Percentiles rank a stretch among this genome's conserved stretches.
Evolutionary conservation across 2,888 invertebrate genomes (phyloP).

Genomic region (Halictus quadricinctus): DNA sequence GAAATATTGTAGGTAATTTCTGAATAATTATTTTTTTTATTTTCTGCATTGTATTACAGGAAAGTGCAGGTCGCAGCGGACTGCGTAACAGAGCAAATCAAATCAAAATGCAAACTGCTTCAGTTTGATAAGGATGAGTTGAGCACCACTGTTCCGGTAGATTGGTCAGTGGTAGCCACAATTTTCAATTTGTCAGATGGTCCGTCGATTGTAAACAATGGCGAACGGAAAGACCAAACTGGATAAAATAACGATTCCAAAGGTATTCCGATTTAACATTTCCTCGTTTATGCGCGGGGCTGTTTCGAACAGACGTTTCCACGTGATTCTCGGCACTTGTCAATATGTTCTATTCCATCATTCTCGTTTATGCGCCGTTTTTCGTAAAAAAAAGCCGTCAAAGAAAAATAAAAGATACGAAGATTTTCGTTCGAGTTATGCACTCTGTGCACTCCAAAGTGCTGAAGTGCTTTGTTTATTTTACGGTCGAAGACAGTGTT

Average conservation of each 20-base stretch:
- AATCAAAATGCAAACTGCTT: neutral
- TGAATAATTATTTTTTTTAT: too few relatives aligned
- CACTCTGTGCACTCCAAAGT: neutral
- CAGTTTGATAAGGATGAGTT: neutral
- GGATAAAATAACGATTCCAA: constrained; percentile 65
- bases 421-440: neutral
- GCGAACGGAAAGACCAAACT: constrained; percentile 44
- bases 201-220: constrained; percentile 47
- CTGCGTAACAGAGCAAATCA: too few relatives aligned
- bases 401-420: neutral
- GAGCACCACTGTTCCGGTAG: constrained; percentile 13
- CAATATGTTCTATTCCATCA: constrained; percentile 1
- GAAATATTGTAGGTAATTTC: too few relatives aligned
- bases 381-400: too few relatives aligned
- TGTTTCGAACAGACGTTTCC: neutral
- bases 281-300: neutral
- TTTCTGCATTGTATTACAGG: too few relatives aligned
- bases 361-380: neutral
- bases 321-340: neutral
- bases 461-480: neutral
- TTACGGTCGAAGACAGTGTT: neutral
- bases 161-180: constrained; percentile 36
- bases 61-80: too few relatives aligned
- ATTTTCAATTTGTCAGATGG: constrained; percentile 25
- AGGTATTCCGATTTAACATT: constrained; percentile 45